Evolutionary conservation across 2,113 vertebrate species (phyloP).

Genomic region (Nerophis lumbriciformis): DNA sequence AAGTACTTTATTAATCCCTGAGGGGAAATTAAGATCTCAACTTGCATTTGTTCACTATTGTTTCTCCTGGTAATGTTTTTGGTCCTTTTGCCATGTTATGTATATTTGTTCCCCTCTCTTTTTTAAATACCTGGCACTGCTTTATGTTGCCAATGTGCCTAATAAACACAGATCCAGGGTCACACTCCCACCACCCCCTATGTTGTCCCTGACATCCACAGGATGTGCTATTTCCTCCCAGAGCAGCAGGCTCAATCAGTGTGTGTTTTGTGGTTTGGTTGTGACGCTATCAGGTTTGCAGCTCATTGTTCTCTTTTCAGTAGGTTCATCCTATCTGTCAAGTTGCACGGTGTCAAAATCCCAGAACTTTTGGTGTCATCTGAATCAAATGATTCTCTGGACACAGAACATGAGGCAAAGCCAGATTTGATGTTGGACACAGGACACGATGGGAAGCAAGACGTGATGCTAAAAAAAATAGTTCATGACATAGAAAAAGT

Average conservation of each 20-base stretch:
- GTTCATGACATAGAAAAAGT: no score
- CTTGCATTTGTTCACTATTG: conserved; percentile 23
- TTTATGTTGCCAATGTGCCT: conserved; percentile 13
- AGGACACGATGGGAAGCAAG: no score
- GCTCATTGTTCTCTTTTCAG: conserved; percentile 3
- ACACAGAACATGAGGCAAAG: no score
- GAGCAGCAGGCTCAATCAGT: conserved; percentile 34
- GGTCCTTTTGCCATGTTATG: conserved; percentile 8
- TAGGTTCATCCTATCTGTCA: not conserved
- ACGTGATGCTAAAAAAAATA: no score
- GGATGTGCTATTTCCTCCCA: conserved; percentile 38
- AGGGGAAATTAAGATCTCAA: conserved; percentile 14
- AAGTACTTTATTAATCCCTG: no score
- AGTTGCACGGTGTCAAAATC: not conserved
- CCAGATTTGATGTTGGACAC: no score
- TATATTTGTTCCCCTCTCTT: conserved; percentile 14
- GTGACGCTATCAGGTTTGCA: conserved; percentile 19
- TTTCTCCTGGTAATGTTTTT: conserved; percentile 31
- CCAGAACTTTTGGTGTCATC: no score
- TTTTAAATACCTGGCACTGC: conserved; percentile 11
- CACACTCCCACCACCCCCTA: not conserved
- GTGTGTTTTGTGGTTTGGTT: conserved; percentile 21
- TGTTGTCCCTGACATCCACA: conserved; percentile 10
- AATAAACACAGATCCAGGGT: conserved; percentile 37
- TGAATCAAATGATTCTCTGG: no score